Conservation (phyloP, 2,888 invertebrate species). For the Plagodis dolabraria region DNA sequence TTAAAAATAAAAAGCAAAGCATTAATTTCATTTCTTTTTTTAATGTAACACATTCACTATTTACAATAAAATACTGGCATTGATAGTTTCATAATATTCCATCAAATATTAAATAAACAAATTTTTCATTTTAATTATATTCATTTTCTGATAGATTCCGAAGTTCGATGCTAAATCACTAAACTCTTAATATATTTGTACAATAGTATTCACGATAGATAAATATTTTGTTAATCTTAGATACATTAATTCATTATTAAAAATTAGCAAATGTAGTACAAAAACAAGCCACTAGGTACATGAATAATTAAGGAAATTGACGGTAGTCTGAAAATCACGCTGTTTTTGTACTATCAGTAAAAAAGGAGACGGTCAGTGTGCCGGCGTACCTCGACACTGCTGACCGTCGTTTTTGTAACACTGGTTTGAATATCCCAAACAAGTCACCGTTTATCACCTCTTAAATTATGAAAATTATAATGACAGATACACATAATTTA, state of each 20-base stretch:
- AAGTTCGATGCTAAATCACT: slow-evolving; percentile 51
- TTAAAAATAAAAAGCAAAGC: slow-evolving; percentile 52
- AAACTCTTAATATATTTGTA: slow-evolving; percentile 64
- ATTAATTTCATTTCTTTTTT: slow-evolving; percentile 70
- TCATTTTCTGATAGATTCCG: slow-evolving; percentile 26
- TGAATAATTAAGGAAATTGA: slow-evolving; percentile 13
- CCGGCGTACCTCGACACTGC: slow-evolving; percentile 1
- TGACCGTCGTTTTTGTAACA: slow-evolving; percentile 20
- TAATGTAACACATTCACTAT: slow-evolving; percentile 80
- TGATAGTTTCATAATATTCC: slow-evolving; percentile 64
- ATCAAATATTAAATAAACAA: slow-evolving; percentile 47
- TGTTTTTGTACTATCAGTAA: slow-evolving; percentile 41
- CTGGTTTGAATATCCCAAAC: slow-evolving; percentile 27
- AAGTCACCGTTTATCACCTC: slow-evolving; percentile 35
- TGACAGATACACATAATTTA: too few relatives aligned
- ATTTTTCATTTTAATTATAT: slow-evolving; percentile 24
- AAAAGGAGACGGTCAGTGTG: slow-evolving; percentile 11
- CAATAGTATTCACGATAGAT: slow-evolving; percentile 52
- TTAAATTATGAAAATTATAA: too few relatives aligned
- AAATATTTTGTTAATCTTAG: slow-evolving; percentile 43
- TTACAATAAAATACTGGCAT: slow-evolving; percentile 84
- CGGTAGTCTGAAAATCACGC: slow-evolving; percentile 28
- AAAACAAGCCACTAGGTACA: slow-evolving; percentile 36
- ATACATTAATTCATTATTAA: slow-evolving; percentile 39
- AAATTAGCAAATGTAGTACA: slow-evolving; percentile 46